These are phyloP conservation scores for Chaetoderma sp. DNA, from an alignment of 2,888 invertebrate genomes.

Conservation along the genomic window DNA sequence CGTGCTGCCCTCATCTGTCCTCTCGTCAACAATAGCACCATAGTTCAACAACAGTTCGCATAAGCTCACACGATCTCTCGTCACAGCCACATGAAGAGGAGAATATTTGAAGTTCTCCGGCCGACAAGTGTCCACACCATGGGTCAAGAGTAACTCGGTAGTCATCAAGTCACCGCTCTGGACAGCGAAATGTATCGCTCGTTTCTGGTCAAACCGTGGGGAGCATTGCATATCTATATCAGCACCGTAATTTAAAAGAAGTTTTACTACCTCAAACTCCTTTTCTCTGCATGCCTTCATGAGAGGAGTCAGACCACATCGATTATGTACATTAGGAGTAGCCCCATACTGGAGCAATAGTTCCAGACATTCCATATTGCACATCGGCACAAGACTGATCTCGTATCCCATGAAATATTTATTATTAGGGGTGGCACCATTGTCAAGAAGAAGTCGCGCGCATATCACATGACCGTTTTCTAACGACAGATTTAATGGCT, in stretches of 20 bases:
- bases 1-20: conserved; percentile 67
- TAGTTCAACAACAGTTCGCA: conserved; percentile 66
- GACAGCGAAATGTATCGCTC: conserved; percentile 90
- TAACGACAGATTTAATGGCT: conserved; percentile 89
- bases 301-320: conserved; percentile 88
- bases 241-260: conserved; percentile 84
- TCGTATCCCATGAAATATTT: conserved; percentile 92
- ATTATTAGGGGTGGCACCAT: conserved; percentile 90
- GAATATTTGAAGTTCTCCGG: conserved; percentile 77
- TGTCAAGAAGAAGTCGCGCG: conserved; percentile 78
- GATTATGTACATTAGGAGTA: conserved; percentile 86
- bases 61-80: conserved; percentile 70
- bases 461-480: conserved; percentile 83
- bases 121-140: conserved; percentile 82
- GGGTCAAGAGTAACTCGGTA: conserved; percentile 83
- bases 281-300: conserved; percentile 85
- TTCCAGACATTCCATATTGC: conserved; percentile 84
- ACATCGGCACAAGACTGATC: conserved; percentile 84
- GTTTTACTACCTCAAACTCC: conserved; percentile 49
- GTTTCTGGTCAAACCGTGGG: conserved; percentile 86
- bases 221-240: conserved; percentile 88
- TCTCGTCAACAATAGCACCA: conserved; percentile 71
- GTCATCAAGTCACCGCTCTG: conserved; percentile 80
- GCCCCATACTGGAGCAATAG: conserved; percentile 87
- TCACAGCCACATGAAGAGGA: conserved; percentile 86